These are phyloP conservation scores for Protophormia terraenovae DNA, from an alignment of 2,888 invertebrate genomes.

Conservation along the genomic window DNA sequence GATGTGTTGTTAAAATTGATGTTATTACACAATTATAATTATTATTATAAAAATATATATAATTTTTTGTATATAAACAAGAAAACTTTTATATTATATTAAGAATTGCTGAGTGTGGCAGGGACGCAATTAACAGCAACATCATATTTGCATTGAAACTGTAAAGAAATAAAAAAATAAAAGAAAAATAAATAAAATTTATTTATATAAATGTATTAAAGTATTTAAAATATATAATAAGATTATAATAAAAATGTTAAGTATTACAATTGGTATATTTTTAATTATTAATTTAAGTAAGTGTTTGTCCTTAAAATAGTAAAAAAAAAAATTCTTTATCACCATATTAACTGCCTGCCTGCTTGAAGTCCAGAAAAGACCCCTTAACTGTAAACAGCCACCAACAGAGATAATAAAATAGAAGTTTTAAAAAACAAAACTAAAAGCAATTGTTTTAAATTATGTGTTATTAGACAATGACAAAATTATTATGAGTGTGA, in stretches of 20 bases:
- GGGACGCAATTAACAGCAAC: background rate
- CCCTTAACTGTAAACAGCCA: conserved; percentile 66
- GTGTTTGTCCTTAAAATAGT: background rate
- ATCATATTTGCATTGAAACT: conserved; percentile 23
- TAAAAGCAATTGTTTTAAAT: conserved; percentile 32
- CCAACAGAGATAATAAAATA: conserved; percentile 59
- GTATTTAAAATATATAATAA: background rate
- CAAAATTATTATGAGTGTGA: conserved; percentile 10
- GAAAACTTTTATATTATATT: conserved; percentile 25
- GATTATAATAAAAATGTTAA: background rate
- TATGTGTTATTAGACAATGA: conserved; percentile 48
- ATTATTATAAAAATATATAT: conserved; percentile 48
- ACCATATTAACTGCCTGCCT: conserved; percentile 68
- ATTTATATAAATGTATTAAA: background rate
- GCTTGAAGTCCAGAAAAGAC: conserved; percentile 68
- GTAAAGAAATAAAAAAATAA: conserved; percentile 15
- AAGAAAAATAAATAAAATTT: background rate
- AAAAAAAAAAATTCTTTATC: conserved; percentile 24
- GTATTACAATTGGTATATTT: background rate
- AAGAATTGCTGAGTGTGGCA: conserved; percentile 1
- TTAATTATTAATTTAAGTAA: too few relatives aligned
- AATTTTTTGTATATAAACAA: conserved; percentile 27
- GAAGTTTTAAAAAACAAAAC: conserved; percentile 25
- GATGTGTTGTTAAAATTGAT: conserved; percentile 33
- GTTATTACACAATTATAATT: conserved; percentile 40